These are phyloP conservation scores for Psettodes erumei DNA, from an alignment of 2,113 vertebrate genomes.

Conservation along the genomic window DNA sequence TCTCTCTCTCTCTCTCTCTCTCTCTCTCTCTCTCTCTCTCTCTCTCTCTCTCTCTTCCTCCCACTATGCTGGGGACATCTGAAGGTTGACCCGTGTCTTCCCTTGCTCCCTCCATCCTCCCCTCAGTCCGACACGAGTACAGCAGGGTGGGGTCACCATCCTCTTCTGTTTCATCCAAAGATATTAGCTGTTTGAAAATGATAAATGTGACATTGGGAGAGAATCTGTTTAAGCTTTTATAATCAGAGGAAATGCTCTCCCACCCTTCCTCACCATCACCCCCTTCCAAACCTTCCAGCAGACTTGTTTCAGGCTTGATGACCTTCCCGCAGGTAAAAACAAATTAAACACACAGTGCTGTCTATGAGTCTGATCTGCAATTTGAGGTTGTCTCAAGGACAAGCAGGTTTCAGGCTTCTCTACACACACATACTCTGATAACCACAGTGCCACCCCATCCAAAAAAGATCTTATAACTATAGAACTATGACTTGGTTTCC, in stretches of 20 bases:
- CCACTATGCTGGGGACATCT: conserved; percentile 54
- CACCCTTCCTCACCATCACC: not conserved
- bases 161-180: conserved; percentile 64
- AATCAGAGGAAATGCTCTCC: conserved; percentile 57
- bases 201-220: conserved; percentile 70
- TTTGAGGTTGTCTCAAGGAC: conserved; percentile 71
- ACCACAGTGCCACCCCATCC: too few relatives aligned
- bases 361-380: conserved; percentile 62
- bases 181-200: conserved; percentile 74
- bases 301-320: conserved; percentile 62
- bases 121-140: conserved; percentile 33
- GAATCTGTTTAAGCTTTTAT: conserved; percentile 62
- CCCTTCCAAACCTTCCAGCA: conserved; percentile 15
- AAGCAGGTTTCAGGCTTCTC: conserved; percentile 23
- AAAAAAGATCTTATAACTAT: too few relatives aligned
- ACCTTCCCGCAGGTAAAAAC: conserved; percentile 71
- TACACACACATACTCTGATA: conserved; percentile 31
- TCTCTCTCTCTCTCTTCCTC: conserved; percentile 27
- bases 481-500: not conserved
- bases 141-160: conserved; percentile 43
- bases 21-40: conserved; percentile 34
- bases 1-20: conserved; percentile 26
- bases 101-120: conserved; percentile 33
- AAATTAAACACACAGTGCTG: conserved; percentile 68
- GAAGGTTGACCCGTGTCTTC: conserved; percentile 76